phyloP scores from a whole-genome alignment of 2,113 vertebrate species.

The Brachypodius melanocephalos region DNA sequence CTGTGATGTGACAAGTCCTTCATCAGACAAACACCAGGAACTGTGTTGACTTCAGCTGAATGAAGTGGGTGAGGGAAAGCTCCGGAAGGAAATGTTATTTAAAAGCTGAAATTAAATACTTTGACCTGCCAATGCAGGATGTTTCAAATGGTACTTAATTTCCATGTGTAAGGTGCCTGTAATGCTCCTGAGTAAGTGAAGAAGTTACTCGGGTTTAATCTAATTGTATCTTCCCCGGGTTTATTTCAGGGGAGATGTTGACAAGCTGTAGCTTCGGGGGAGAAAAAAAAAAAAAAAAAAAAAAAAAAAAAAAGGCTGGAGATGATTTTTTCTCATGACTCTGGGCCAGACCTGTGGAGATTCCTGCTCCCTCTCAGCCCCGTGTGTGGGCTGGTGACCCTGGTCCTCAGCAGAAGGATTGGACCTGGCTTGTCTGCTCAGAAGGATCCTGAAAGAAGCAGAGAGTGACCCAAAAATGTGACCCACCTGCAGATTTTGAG shows the following conservation, averaged over 20 bases:
- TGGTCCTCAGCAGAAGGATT: not conserved
- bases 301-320: not conserved
- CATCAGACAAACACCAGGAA: not conserved
- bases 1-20: not conserved
- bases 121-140: conserved; percentile 32
- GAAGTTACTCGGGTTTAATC: not conserved
- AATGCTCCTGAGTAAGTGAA: not conserved
- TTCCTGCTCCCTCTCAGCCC: not conserved
- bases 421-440: not conserved
- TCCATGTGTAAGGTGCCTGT: not conserved
- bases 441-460: not conserved
- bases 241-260: not conserved
- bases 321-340: not conserved
- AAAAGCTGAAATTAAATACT: conserved; percentile 50
- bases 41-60: not conserved
- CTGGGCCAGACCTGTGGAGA: not conserved
- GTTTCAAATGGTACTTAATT: conserved; percentile 30
- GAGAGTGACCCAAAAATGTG: not conserved
- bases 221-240: not conserved
- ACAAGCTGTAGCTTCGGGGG: not conserved
- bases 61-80: not conserved
- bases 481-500: not conserved
- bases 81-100: conserved; percentile 11
- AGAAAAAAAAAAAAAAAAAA: not conserved
- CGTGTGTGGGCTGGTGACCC: not conserved